Evolutionary conservation across 2,888 invertebrate genomes (phyloP).

Genomic region (Nemotelus nigrinus): DNA sequence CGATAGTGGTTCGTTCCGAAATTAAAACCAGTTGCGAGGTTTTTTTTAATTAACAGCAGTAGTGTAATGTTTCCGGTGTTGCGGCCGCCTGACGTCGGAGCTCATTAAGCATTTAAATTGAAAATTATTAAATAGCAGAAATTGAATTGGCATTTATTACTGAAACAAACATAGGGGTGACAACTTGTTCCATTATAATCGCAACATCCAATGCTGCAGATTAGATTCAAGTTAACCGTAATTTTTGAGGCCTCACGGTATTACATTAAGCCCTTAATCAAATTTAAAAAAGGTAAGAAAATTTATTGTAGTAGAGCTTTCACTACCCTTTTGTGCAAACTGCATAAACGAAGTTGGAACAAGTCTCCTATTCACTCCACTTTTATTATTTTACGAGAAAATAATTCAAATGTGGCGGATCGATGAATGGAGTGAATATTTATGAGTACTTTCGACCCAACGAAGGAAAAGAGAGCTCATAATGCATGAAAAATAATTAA

Average conservation of each 20-base stretch:
- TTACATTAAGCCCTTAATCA: no score
- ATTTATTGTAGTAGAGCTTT: no score
- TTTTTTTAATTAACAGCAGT: constrained; percentile 27
- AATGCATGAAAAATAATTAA: constrained; percentile 50
- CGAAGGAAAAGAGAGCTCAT: neutral
- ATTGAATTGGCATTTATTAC: neutral
- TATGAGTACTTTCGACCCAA: neutral
- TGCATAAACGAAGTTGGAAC: no score
- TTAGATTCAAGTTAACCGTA: no score
- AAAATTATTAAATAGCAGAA: constrained; percentile 44
- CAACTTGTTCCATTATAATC: no score
- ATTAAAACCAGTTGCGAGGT: constrained; percentile 9
- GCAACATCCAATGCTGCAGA: no score
- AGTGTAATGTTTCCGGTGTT: constrained; percentile 3
- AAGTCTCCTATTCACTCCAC: no score
- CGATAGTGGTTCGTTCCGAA: neutral
- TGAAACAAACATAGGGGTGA: no score
- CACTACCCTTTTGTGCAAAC: no score
- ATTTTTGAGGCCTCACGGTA: no score
- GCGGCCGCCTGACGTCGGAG: neutral
- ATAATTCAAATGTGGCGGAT: constrained; percentile 47
- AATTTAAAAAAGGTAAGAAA: no score
- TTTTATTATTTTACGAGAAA: constrained; percentile 21
- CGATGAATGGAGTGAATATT: constrained; percentile 15
- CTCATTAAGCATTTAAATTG: constrained; percentile 49